Conservation (phyloP, 1,140 invertebrate species). For the Babylonia areolata region DNA sequence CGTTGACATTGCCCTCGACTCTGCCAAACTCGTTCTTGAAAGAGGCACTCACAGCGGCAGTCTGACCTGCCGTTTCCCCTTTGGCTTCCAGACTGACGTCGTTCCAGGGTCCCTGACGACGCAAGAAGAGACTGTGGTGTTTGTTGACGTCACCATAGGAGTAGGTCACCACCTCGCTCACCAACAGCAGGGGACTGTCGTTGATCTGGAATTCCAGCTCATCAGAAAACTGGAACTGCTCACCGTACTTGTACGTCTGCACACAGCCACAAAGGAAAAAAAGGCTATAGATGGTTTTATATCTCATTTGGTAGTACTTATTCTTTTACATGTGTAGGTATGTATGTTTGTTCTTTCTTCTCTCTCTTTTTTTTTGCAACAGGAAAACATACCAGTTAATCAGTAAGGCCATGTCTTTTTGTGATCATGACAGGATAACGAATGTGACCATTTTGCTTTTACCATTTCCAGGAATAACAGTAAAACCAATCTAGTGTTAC, state of each 20-base stretch:
- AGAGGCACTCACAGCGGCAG: background rate
- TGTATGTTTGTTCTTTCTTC: no score
- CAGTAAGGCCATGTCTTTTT: no score
- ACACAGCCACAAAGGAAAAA: background rate
- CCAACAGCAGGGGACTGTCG: background rate
- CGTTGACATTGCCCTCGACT: slow-evolving; percentile 8
- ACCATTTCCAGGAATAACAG: no score
- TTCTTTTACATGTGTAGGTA: no score
- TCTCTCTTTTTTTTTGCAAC: no score
- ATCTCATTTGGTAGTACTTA: no score
- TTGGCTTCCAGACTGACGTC: slow-evolving; percentile 20
- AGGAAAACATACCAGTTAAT: no score
- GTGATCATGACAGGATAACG: no score
- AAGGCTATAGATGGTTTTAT: no score
- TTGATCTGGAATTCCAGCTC: background rate
- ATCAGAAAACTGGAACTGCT: background rate
- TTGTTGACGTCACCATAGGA: background rate
- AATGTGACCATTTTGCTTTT: no score
- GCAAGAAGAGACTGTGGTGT: background rate
- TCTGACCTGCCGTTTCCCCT: background rate
- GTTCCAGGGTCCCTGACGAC: slow-evolving; percentile 18
- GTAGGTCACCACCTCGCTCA: background rate
- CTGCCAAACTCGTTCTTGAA: slow-evolving; percentile 30
- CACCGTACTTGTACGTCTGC: slow-evolving; percentile 10
- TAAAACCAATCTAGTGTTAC: no score